These are phyloP conservation scores for Xiphorhynchus erythropygius DNA, from an alignment of 2,797 vertebrate species.

Conservation along the genomic window DNA sequence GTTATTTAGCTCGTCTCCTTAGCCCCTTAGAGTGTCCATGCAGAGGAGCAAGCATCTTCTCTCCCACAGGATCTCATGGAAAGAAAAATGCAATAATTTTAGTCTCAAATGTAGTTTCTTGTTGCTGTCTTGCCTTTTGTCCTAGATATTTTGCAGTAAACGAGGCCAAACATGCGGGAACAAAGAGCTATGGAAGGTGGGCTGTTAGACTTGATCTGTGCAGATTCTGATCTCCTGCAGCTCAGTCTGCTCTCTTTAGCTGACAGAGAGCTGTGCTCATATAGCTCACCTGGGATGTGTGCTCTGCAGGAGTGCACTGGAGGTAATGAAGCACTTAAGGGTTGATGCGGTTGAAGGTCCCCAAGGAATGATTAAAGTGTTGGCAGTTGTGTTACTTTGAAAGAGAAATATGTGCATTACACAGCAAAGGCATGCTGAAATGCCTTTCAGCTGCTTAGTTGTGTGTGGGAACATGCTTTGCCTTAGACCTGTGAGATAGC, in stretches of 20 bases:
- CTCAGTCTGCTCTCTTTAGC: not conserved
- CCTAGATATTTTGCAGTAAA: slow-evolving; percentile 40
- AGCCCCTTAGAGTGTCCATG: not conserved
- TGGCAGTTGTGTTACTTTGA: slow-evolving; percentile 29
- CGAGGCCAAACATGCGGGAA: not conserved
- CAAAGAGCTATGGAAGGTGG: not conserved
- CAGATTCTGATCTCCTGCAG: not conserved
- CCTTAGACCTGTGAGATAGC: not conserved
- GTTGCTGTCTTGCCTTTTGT: slow-evolving; percentile 37
- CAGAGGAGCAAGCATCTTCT: not conserved
- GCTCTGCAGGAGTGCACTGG: not conserved
- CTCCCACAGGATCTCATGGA: slow-evolving; percentile 1
- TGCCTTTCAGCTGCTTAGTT: not conserved
- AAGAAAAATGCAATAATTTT: not conserved
- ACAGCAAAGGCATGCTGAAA: not conserved
- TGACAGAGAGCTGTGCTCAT: not conserved
- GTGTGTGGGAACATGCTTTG: not conserved
- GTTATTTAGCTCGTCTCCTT: not conserved
- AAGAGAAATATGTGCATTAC: slow-evolving; percentile 7
- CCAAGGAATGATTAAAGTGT: slow-evolving; percentile 12
- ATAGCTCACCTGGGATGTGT: not conserved
- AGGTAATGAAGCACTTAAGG: slow-evolving; percentile 41
- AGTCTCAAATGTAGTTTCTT: slow-evolving; percentile 19
- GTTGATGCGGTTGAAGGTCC: not conserved
- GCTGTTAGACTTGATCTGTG: not conserved